Percentiles rank a stretch among this genome's conserved stretches.
Evolutionary conservation across 2,113 vertebrate genomes (phyloP).

Genomic region (Brienomyrus longianalis): DNA sequence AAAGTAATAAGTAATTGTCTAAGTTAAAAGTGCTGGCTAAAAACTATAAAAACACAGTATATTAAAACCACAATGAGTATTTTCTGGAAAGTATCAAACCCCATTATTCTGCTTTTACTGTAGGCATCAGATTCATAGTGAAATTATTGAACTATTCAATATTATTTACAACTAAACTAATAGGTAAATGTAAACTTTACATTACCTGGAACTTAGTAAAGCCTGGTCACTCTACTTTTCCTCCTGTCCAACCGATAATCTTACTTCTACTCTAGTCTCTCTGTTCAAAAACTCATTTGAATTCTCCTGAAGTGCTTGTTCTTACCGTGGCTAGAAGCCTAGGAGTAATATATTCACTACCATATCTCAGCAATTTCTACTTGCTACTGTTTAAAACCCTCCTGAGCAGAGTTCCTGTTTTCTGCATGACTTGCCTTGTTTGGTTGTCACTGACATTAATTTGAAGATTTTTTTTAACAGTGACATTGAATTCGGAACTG

Average conservation of each 20-base stretch:
- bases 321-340: background rate
- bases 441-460: too few species aligned
- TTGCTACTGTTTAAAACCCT: background rate
- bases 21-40: too few species aligned
- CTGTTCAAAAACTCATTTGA: background rate
- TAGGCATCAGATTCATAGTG: background rate
- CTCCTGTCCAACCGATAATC: background rate
- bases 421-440: too few species aligned
- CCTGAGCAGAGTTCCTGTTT: background rate
- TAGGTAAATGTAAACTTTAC: background rate
- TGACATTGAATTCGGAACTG: too few species aligned
- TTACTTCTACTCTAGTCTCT: background rate
- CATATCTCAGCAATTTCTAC: background rate
- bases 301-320: background rate
- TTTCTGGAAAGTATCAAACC: background rate
- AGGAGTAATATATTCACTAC: background rate
- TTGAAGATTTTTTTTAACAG: too few species aligned
- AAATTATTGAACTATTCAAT: background rate
- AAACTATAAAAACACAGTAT: too few species aligned
- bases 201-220: background rate
- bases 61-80: too few species aligned
- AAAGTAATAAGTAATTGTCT: too few species aligned
- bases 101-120: background rate
- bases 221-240: background rate
- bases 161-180: background rate